Percentiles rank a stretch among this genome's conserved stretches.
Evolutionary conservation across 2,113 vertebrate species (phyloP).

Genomic region (Oreochromis aureus): DNA sequence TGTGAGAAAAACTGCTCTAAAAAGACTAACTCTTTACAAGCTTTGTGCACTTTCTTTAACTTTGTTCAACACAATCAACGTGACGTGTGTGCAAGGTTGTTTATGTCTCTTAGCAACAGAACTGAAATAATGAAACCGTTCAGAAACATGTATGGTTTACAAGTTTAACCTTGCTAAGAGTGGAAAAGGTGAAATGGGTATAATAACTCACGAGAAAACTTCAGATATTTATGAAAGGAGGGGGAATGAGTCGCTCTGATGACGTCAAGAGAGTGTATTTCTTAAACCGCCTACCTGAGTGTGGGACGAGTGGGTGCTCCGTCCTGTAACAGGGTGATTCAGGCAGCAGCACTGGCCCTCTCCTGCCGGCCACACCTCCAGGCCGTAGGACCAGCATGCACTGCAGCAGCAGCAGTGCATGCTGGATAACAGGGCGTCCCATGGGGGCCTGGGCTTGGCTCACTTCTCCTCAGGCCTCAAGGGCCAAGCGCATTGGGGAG

Average conservation of each 20-base stretch:
- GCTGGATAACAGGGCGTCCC: slow-evolving; percentile 67
- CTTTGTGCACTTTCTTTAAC: background rate
- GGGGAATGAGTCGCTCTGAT: background rate
- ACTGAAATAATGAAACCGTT: background rate
- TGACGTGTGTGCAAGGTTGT: background rate
- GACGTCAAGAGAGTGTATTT: background rate
- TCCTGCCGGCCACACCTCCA: slow-evolving; percentile 55
- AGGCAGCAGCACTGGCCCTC: slow-evolving; percentile 61
- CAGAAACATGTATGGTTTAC: background rate
- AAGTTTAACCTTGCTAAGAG: background rate
- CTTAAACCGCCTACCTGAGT: slow-evolving; percentile 76
- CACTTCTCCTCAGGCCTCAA: slow-evolving; percentile 74
- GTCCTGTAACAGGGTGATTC: slow-evolving; percentile 77
- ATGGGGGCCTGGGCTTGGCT: slow-evolving; percentile 65
- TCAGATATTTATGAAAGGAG: background rate
- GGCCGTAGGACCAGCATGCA: slow-evolving; percentile 74
- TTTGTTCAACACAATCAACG: background rate
- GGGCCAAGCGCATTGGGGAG: slow-evolving; percentile 74
- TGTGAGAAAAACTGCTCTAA: background rate
- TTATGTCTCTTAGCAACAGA: slow-evolving; percentile 19
- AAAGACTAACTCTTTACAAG: background rate
- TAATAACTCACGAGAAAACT: background rate
- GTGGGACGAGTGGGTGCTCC: slow-evolving; percentile 84
- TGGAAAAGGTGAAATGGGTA: background rate
- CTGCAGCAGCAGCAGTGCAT: slow-evolving; percentile 80